phyloP scores from a whole-genome alignment of 2,797 vertebrate species.

The Lagothrix lagotricha region DNA sequence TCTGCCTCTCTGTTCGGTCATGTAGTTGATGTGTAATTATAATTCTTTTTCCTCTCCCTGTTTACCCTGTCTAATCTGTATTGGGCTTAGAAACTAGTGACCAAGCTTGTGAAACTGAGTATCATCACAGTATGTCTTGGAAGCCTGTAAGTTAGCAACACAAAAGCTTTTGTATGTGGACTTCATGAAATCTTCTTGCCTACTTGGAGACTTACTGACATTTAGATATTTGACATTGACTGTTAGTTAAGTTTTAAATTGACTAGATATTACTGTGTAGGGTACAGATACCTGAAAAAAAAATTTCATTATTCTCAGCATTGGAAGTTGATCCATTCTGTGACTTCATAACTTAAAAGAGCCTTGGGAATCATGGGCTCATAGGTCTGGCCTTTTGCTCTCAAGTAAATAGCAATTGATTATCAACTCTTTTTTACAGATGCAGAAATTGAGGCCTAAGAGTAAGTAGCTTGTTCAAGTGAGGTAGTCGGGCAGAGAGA shows the following conservation, averaged over 20 bases:
- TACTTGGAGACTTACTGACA: background rate
- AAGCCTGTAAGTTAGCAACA: background rate
- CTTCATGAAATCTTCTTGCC: conserved; percentile 26
- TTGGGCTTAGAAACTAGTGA: background rate
- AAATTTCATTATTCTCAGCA: background rate
- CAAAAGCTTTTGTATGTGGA: background rate
- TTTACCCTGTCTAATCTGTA: background rate
- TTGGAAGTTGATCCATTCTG: background rate
- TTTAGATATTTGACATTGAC: background rate
- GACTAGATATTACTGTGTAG: background rate
- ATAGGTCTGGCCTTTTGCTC: background rate
- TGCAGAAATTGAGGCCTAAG: background rate
- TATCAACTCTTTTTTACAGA: background rate
- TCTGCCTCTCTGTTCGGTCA: background rate
- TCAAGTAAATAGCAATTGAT: background rate
- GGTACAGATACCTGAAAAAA: background rate
- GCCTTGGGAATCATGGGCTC: background rate
- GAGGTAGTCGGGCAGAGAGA: background rate
- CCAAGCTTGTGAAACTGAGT: background rate
- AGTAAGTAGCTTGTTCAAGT: background rate
- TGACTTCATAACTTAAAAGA: background rate
- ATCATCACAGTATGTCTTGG: background rate
- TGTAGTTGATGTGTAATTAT: background rate
- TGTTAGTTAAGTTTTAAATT: background rate
- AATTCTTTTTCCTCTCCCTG: background rate